Conservation (phyloP, 2,888 invertebrate species). For the Epinotia nisella region DNA sequence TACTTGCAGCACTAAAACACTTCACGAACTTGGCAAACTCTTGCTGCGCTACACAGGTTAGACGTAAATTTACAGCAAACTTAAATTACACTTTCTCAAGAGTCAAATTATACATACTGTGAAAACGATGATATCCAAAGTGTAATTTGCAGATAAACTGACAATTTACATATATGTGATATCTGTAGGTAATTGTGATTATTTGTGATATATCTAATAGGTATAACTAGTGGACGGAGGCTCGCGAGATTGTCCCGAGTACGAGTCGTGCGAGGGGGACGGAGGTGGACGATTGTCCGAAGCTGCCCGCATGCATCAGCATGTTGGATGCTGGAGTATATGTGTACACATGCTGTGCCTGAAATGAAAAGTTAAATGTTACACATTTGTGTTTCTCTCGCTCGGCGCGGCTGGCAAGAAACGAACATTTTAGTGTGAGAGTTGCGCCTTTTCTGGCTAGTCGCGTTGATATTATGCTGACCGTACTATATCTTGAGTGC, state of each 20-base stretch:
- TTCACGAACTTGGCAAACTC: no score
- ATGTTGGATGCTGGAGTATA: no score
- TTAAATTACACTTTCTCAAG: no score
- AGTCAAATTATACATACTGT: no score
- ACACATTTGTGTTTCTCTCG: neutral
- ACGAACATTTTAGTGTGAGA: no score
- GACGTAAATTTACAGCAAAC: no score
- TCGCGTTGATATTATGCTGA: no score
- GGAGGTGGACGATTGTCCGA: neutral
- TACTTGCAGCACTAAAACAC: no score
- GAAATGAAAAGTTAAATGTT: neutral
- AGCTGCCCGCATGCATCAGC: neutral
- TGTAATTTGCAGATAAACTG: neutral
- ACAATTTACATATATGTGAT: neutral
- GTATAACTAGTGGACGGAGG: neutral
- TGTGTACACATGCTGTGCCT: neutral
- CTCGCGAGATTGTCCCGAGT: neutral
- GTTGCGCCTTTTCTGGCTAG: no score
- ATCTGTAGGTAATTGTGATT: neutral
- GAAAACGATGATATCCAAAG: neutral
- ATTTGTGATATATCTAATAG: neutral
- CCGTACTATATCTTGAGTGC: no score
- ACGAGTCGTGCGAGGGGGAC: neutral
- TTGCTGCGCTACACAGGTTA: no score
- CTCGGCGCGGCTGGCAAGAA: no score